Evolutionary conservation across 2,888 invertebrate genomes (phyloP), one percentile per base, ranked within the genome.

Genomic region (Drosophila picticornis): DNA sequence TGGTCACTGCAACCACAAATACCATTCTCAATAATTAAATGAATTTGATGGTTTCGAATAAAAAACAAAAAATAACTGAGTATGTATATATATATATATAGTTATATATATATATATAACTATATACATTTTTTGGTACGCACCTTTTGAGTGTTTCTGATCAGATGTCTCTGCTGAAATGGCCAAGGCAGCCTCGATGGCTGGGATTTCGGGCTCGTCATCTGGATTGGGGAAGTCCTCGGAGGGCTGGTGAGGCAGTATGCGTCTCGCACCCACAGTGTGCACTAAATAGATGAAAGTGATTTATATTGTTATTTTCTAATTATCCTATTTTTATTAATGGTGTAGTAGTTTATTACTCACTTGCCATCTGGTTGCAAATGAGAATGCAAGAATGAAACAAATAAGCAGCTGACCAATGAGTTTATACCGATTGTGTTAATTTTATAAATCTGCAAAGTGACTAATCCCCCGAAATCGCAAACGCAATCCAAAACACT

Each of bases 141-240:
- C 22, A 92, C 92, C 91, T 83, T 92, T 92, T 62, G 83, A 85
- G 7, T 74, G 65, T 2, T 75, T 62, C 61, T 84, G 87, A 13
- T 85, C 81, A 2, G 58, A 13, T 16, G 80, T 75, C 5, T 83
- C 78, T 31, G 84, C 68, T 53, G 90, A 78, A 56, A 93, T 93
- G 34, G 91, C 91, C 56, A 93, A 76, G 1, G 85, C 81, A 9
- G 88, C 80, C 82, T 93, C 93, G 34, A 93, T 91, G 38, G 88
- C 91, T 0, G 93, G 91, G 57, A 92, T 93, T 46, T 93, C 93
- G 25, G 90, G 82, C 4, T 92, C 93, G 55, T 93, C 93, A 19
- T 77, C 78, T 4, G 91, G 86, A 78, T 90, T 84, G 2, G 85
- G 83, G 10, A 77, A 81, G 29, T 90, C 91, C 66, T 83, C 67